These are phyloP conservation scores for Papilio gigon DNA, from an alignment of 2,888 invertebrate genomes.

Conservation along the genomic window DNA sequence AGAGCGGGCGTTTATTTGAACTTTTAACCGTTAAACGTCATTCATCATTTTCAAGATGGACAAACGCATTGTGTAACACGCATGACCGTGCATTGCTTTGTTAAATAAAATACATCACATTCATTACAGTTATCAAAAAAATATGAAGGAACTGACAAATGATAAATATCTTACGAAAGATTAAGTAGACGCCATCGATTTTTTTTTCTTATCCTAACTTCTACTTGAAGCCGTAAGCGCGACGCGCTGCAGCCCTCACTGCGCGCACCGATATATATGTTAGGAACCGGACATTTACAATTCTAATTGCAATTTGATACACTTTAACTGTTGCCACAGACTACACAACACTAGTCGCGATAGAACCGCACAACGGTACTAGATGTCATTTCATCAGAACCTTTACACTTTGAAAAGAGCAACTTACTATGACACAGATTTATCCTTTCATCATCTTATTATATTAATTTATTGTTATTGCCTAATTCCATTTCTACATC, in stretches of 20 bases:
- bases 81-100: no score
- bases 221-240: constrained; percentile 4
- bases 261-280: constrained; percentile 7
- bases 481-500: neutral
- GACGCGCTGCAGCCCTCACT: neutral
- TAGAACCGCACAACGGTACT: neutral
- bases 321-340: constrained; percentile 14
- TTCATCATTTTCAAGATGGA: no score
- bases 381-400: neutral
- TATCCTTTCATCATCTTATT: neutral
- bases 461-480: neutral
- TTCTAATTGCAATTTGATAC: constrained; percentile 23
- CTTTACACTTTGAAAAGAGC: neutral
- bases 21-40: no score
- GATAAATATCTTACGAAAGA: neutral
- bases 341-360: neutral
- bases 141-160: neutral
- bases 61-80: no score
- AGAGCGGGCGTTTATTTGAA: neutral
- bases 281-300: constrained; percentile 21
- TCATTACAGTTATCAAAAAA: no score
- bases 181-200: neutral
- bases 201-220: constrained; percentile 5
- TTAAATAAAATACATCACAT: no score
- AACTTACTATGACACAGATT: neutral